Evolutionary conservation across 2,113 vertebrate species (phyloP), one percentile per base, ranked within the genome.

Genomic region (Coreoperca whiteheadi): DNA sequence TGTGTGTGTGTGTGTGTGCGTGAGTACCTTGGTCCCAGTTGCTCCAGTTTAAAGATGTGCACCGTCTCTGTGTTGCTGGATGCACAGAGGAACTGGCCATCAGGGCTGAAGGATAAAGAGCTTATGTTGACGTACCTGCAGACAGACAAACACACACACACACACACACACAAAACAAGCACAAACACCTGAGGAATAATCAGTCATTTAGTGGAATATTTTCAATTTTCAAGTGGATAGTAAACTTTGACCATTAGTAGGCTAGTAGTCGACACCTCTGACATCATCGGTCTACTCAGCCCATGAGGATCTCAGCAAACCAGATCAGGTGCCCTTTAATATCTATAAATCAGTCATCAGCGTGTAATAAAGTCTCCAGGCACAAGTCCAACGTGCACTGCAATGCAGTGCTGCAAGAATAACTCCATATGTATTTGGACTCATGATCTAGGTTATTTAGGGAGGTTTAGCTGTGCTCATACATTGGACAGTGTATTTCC

Each of bases 61-160:
- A 99, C 96, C 0, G 98, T 99, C 94, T 99, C 98, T 0, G 98
- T 99, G 93, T 99, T 99, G 93, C 98, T 99, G 54, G 98, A 98
- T n/a, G 97, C 97, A 37, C 97, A 99, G 70, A 99, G 97, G 94
- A 97, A 99, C 87, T 98, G 97, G 0, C 96, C 96, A 67, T 99
- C 98, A 85, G 96, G 96, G 10, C 97, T 99, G 96, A 99, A 99
- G 51, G 96, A 97, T 30, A 99, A 93, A 3, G 97, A 99, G 94
- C 96, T 97, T 90, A 99, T 99, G 64, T 93, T 97, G 92, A 99
- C 98, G 0, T 98, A 99, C 95, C 98, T 99, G 82, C 54, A 78
- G 53, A 63, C n/a, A 88, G 4, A 87, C n/a, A 82, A 2, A 72
- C 50, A 75, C 2, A 72, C 6, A 59, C 1, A 83, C 43, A 79